Conservation (phyloP, 2,113 vertebrate genomes). For the Irena cyanogastra region DNA sequence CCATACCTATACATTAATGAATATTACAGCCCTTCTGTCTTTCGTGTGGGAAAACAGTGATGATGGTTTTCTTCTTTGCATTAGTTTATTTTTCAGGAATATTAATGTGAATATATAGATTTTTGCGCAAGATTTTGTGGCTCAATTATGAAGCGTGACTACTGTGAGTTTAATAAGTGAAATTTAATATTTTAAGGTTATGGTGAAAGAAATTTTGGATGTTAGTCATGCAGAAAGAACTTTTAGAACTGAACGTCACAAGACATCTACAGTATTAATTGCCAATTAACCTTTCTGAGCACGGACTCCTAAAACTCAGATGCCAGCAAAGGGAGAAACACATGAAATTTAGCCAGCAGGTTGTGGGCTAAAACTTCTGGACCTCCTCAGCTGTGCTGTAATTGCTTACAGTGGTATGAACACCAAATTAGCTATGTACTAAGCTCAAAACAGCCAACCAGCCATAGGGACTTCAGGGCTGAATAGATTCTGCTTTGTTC, state of each 20-base stretch:
- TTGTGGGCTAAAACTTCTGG: constrained; percentile 20
- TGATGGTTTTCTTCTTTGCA: neutral
- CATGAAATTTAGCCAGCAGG: neutral
- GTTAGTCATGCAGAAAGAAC: neutral
- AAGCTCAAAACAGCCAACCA: constrained; percentile 39
- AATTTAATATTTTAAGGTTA: neutral
- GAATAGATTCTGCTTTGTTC: constrained; percentile 63
- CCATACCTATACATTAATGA: neutral
- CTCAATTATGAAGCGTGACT: neutral
- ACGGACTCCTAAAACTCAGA: neutral
- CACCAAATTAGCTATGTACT: constrained; percentile 8
- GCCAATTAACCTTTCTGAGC: neutral
- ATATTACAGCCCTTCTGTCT: neutral
- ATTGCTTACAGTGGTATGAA: constrained; percentile 24
- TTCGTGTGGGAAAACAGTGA: neutral
- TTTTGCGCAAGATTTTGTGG: neutral
- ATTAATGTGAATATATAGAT: neutral
- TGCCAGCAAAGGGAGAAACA: neutral
- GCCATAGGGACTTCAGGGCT: constrained; percentile 26
- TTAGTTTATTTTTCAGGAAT: neutral
- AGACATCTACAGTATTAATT: neutral
- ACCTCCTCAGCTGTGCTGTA: constrained; percentile 2
- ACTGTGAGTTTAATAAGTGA: neutral
- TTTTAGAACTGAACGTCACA: neutral
- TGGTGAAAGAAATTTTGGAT: neutral